These are phyloP conservation scores for Sylvicapra grimmia DNA, from an alignment of 2,113 vertebrate species.

Conservation along the genomic window DNA sequence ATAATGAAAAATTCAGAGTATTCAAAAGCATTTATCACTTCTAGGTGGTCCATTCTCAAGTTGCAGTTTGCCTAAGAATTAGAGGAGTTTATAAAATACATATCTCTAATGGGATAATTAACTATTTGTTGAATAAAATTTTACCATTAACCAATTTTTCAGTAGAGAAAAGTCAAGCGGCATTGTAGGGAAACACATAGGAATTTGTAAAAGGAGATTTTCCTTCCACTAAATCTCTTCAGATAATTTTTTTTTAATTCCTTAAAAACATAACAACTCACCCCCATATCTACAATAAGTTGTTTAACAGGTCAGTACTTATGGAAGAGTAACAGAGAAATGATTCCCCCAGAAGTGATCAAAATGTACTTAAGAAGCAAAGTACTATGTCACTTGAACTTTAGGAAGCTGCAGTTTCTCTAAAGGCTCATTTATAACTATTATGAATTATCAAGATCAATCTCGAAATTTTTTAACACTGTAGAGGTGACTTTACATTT, in stretches of 20 bases:
- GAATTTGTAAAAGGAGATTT: background rate
- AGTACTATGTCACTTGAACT: background rate
- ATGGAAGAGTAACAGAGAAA: background rate
- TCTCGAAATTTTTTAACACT: background rate
- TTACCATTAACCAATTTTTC: background rate
- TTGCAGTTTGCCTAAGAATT: background rate
- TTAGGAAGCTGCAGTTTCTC: background rate
- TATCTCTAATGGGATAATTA: background rate
- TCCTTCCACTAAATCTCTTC: background rate
- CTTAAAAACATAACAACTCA: background rate
- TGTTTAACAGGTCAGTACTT: background rate
- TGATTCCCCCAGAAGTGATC: background rate
- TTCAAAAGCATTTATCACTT: background rate
- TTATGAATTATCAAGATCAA: background rate
- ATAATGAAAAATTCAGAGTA: background rate
- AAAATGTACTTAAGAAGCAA: conserved; percentile 18
- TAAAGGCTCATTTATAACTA: conserved; percentile 4
- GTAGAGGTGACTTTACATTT: background rate
- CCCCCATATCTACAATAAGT: background rate
- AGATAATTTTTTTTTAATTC: background rate
- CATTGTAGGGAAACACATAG: background rate
- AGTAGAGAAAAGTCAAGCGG: background rate
- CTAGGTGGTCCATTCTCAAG: background rate
- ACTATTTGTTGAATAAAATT: background rate
- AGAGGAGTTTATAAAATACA: background rate